These are phyloP conservation scores for Coryphaenoides rupestris DNA, from an alignment of 2,113 vertebrate species.

Conservation along the genomic window DNA sequence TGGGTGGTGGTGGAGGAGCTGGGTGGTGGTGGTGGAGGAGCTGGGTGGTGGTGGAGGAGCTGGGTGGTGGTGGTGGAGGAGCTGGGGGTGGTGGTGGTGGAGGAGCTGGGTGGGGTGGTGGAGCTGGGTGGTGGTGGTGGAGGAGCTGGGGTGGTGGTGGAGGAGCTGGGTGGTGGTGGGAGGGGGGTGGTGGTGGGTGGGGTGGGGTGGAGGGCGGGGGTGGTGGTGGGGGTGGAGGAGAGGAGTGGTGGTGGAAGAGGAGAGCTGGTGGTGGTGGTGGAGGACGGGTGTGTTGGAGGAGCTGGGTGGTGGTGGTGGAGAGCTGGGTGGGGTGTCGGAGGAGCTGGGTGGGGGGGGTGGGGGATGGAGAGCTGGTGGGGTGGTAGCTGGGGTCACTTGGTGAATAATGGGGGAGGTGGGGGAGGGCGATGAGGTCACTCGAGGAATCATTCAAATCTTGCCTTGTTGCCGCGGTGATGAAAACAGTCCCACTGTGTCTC, in stretches of 20 bases:
- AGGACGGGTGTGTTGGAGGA: too few relatives aligned
- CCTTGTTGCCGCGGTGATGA: slow-evolving; percentile 32
- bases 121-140: slow-evolving; percentile 11
- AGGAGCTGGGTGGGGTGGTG: too few relatives aligned
- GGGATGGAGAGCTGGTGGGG: not conserved
- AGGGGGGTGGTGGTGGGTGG: slow-evolving; percentile 10
- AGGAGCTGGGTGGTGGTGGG: slow-evolving; percentile 28
- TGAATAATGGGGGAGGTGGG: slow-evolving; percentile 33
- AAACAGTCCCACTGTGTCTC: slow-evolving; percentile 20
- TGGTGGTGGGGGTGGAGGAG: slow-evolving; percentile 4
- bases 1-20: slow-evolving; percentile 30
- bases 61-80: slow-evolving; percentile 30
- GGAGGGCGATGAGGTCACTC: slow-evolving; percentile 40
- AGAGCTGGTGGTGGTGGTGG: slow-evolving; percentile 21
- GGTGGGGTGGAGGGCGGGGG: too few relatives aligned
- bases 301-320: too few relatives aligned
- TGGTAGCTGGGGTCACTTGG: slow-evolving; percentile 44
- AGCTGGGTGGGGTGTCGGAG: not conserved
- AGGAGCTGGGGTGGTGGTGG: slow-evolving; percentile 49
- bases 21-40: slow-evolving; percentile 5
- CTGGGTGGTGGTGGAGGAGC: too few relatives aligned
- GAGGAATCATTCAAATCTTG: slow-evolving; percentile 44
- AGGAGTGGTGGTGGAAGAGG: too few relatives aligned
- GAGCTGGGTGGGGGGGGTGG: too few relatives aligned
- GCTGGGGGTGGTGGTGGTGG: too few relatives aligned